Percentiles rank a stretch among this genome's conserved stretches.
Evolutionary conservation across 2,888 invertebrate genomes (phyloP).

Genomic region (Xestia c-nigrum): DNA sequence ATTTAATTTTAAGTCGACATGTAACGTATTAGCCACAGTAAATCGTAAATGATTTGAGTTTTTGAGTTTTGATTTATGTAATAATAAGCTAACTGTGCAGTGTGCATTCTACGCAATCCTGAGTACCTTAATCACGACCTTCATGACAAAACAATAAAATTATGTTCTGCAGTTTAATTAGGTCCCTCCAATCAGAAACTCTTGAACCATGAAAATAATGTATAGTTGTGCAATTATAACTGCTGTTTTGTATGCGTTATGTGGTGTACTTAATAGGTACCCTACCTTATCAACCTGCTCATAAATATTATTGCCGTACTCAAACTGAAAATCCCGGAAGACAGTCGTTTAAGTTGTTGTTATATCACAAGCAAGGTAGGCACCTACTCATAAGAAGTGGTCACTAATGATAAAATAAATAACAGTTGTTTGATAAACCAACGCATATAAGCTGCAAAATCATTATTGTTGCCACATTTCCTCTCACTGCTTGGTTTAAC

Average conservation of each 20-base stretch:
- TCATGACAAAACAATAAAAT: constrained; percentile 10
- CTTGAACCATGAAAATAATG: constrained; percentile 23
- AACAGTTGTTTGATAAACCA: constrained; percentile 12
- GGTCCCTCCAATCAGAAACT: constrained; percentile 13
- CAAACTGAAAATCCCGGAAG: constrained; percentile 40
- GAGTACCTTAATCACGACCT: constrained; percentile 5
- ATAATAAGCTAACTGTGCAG: not conserved
- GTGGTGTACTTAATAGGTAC: not conserved
- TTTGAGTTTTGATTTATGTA: too few relatives aligned
- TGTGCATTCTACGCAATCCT: not conserved
- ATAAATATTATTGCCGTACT: constrained; percentile 18
- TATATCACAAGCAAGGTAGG: not conserved
- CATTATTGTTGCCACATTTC: not conserved
- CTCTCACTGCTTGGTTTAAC: not conserved
- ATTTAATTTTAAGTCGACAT: too few relatives aligned
- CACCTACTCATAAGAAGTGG: constrained; percentile 22
- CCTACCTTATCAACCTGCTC: not conserved
- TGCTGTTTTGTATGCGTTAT: not conserved
- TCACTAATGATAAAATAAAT: constrained; percentile 14
- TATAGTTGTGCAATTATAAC: not conserved
- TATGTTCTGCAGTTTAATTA: constrained; percentile 15
- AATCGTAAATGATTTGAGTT: too few relatives aligned
- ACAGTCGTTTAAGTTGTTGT: constrained; percentile 7
- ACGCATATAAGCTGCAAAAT: constrained; percentile 4
- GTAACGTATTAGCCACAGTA: too few relatives aligned